Evolutionary conservation across 53 echinoderm and acorn worm genomes (phyloP).

Genomic region (Echinarachnius parma): DNA sequence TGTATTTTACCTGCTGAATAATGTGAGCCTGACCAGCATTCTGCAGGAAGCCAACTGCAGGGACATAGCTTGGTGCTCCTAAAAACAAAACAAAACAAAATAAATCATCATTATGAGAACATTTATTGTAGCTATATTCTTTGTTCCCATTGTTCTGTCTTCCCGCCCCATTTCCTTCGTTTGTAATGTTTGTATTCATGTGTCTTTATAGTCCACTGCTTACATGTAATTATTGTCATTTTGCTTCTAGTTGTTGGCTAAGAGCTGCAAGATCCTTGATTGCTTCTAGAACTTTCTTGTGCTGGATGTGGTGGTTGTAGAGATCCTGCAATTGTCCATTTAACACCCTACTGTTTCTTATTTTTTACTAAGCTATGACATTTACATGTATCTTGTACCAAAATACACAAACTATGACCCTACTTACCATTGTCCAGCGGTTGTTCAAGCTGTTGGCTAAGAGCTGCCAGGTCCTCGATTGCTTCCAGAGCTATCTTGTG

Average conservation of each 20-base stretch:
- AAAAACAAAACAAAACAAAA: slow-evolving; percentile 2
- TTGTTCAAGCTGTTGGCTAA: slow-evolving; percentile 73
- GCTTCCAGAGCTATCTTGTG: slow-evolving; percentile 90
- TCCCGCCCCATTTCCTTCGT: too few relatives aligned
- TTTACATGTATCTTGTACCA: too few relatives aligned
- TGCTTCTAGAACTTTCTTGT: slow-evolving; percentile 83
- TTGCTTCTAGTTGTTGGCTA: slow-evolving; percentile 71
- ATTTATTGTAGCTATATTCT: too few relatives aligned
- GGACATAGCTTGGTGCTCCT: slow-evolving; percentile 74
- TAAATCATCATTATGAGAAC: too few relatives aligned
- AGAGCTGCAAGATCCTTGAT: slow-evolving; percentile 84
- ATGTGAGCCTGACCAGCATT: slow-evolving; percentile 86
- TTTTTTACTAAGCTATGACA: too few relatives aligned
- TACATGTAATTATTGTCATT: too few relatives aligned
- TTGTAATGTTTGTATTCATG: too few relatives aligned
- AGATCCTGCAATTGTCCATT: slow-evolving; percentile 71
- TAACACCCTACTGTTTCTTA: too few relatives aligned
- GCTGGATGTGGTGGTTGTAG: slow-evolving; percentile 80
- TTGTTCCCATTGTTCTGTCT: too few relatives aligned
- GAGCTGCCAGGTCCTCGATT: slow-evolving; percentile 78
- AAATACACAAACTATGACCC: too few relatives aligned
- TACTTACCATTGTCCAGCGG: slow-evolving; percentile 81
- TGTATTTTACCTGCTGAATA: slow-evolving; percentile 54
- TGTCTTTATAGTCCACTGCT: too few relatives aligned
- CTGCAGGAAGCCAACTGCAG: slow-evolving; percentile 76